Evolutionary conservation across 2,113 vertebrate genomes (phyloP), one percentile per base, ranked within the genome.

Genomic region (Epinephelus fuscoguttatus): DNA sequence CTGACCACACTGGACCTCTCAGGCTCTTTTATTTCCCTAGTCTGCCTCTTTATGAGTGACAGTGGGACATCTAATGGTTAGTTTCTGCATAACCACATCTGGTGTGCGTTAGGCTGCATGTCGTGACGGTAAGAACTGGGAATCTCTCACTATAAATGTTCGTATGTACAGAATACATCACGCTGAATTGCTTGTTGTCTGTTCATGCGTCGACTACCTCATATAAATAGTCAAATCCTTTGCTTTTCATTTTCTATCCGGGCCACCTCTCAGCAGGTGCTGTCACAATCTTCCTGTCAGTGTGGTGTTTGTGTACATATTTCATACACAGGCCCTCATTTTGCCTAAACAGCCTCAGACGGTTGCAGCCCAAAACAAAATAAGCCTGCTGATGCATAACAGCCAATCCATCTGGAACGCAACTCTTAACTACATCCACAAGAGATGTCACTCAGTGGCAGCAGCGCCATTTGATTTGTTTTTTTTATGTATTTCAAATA

Each of bases 181-280:
- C 11, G 5, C 56, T 56, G 30, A 74, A 75, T 10, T 56, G 56
- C 61, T 68, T 25, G 23, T 62, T 55, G 53, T 85, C 40, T 86
- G 84, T 80, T 89, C 70, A 78, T 45, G 53, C 2, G 1, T 14
- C 21, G 19, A 27, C 37, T 18, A n/a, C 23, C 62, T 50, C 1
- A 7, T 45, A 42, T 80, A 82, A 89, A 84, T 19, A 59, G 25
- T n/a, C 0, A 1, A 64, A 67, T 25, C n/a, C 13, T 53, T 59
- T 49, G 14, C 9, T 68, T 69, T 70, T 25, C 6, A 12, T 30
- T 70, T 78, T 14, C 19, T 19, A 30, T 45, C 27, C 15, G 3
- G 45, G 63, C 72, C 19, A 42, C 70, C 19, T 70, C 85, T 80
- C 87, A 79, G 86, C 85, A 87, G 87, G 89, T 89, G 84, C 91